These are phyloP conservation scores for Apodemus speciosus DNA, from an alignment of 2,113 vertebrate species.

Conservation along the genomic window DNA sequence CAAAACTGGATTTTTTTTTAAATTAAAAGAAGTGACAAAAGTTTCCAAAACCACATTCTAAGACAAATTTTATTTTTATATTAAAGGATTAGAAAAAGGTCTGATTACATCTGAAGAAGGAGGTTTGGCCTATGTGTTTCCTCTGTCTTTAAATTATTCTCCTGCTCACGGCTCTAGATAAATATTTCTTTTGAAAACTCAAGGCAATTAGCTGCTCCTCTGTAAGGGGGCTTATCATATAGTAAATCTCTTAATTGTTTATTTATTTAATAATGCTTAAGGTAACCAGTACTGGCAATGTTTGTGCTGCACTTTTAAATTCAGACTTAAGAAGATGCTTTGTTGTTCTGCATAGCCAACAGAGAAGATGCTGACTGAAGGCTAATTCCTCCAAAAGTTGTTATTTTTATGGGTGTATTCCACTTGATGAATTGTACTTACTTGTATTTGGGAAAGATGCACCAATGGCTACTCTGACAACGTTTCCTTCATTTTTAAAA, in stretches of 20 bases:
- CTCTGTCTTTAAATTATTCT: constrained; percentile 54
- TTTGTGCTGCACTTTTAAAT: constrained; percentile 60
- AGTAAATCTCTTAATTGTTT: constrained; percentile 65
- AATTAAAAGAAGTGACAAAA: neutral
- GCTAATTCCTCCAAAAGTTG: neutral
- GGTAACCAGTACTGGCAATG: constrained; percentile 39
- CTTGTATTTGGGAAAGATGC: neutral
- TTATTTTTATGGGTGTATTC: neutral
- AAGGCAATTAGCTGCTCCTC: constrained; percentile 65
- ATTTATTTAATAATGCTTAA: constrained; percentile 65
- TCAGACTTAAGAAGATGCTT: neutral
- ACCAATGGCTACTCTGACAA: neutral
- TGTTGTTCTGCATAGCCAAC: constrained; percentile 49
- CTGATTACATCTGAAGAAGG: constrained; percentile 43
- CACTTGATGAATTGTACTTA: neutral
- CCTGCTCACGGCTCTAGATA: constrained; percentile 56
- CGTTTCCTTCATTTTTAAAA: neutral
- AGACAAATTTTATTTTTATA: neutral
- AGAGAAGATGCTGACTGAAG: constrained; percentile 24
- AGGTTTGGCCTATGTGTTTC: neutral
- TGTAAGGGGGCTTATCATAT: constrained; percentile 57
- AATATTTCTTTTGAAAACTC: constrained; percentile 74
- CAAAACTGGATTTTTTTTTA: neutral
- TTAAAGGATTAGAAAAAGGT: neutral
- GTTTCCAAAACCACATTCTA: constrained; percentile 51